Percentiles rank a stretch among this genome's conserved stretches.
phyloP scores from a whole-genome alignment of 2,888 invertebrate species.

The Lissonota sp. region DNA sequence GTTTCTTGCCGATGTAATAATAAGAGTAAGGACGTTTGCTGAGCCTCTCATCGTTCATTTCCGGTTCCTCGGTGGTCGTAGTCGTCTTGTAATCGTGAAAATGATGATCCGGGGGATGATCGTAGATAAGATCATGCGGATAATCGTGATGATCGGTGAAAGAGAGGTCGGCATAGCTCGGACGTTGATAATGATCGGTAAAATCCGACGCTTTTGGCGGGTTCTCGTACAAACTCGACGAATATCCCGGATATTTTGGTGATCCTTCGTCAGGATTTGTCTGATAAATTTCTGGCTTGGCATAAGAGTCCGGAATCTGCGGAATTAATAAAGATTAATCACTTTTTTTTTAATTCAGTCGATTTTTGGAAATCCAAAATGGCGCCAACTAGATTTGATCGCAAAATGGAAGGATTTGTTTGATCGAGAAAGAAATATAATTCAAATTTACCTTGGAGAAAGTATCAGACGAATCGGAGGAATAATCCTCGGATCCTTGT shows the following conservation, averaged over 20 bases:
- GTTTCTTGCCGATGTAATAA: conserved; percentile 90
- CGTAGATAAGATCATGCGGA: conserved; percentile 76
- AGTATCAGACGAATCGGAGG: conserved; percentile 51
- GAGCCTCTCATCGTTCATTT: conserved; percentile 80
- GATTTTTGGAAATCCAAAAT: too few relatives aligned
- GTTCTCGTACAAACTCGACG: conserved; percentile 52
- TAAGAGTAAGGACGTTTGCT: conserved; percentile 87
- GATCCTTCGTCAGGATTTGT: conserved; percentile 17
- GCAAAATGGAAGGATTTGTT: too few relatives aligned
- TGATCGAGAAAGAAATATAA: too few relatives aligned
- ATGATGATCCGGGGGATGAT: conserved; percentile 83
- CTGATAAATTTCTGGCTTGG: conserved; percentile 45
- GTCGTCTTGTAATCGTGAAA: conserved; percentile 82
- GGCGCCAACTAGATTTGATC: too few relatives aligned
- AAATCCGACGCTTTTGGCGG: conserved; percentile 73
- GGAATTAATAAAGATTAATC: background rate
- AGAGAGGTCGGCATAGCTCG: conserved; percentile 81
- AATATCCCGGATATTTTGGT: conserved; percentile 54
- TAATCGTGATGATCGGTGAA: conserved; percentile 82
- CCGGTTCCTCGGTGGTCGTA: conserved; percentile 80
- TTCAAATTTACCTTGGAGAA: conserved; percentile 65
- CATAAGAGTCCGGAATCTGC: conserved; percentile 63
- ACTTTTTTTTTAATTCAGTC: background rate
- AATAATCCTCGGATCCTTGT: conserved; percentile 60
- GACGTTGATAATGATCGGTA: conserved; percentile 68